Conservation (phyloP, 2,888 invertebrate species). For the Rugalucina vietnamica region DNA sequence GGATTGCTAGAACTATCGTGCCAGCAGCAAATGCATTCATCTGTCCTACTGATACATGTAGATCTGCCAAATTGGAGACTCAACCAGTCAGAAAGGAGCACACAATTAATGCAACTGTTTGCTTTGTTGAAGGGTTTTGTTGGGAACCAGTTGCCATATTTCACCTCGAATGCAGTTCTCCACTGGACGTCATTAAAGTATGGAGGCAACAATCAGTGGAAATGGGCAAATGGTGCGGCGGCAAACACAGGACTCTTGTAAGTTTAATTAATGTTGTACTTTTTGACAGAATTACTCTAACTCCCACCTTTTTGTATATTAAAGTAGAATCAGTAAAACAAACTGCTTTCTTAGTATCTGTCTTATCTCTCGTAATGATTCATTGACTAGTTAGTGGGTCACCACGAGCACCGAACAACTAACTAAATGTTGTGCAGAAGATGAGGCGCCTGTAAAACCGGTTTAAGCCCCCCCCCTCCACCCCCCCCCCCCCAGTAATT, state of each 20-base stretch:
- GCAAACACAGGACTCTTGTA: slow-evolving; percentile 53
- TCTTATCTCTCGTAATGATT: too few species aligned
- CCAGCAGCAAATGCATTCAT: neutral
- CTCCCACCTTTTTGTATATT: too few species aligned
- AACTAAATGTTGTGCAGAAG: too few species aligned
- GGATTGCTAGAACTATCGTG: neutral
- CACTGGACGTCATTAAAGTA: slow-evolving; percentile 64
- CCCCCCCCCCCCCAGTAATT: too few species aligned
- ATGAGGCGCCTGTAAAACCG: too few species aligned
- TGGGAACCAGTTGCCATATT: slow-evolving; percentile 37
- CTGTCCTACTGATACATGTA: neutral
- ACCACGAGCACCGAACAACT: too few species aligned
- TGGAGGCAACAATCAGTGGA: slow-evolving; percentile 34
- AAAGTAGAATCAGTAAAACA: too few species aligned
- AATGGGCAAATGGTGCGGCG: slow-evolving; percentile 55
- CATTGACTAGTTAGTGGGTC: too few species aligned
- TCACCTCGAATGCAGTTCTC: slow-evolving; percentile 34
- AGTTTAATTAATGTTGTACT: slow-evolving; percentile 30
- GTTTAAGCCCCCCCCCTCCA: too few species aligned
- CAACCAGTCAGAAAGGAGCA: neutral
- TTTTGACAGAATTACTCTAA: too few species aligned
- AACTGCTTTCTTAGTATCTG: too few species aligned
- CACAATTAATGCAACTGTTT: neutral
- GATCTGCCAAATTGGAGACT: neutral
- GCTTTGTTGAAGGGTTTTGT: slow-evolving; percentile 51